Evolutionary conservation across 2,797 vertebrate genomes (phyloP).

Genomic region (Scolopax rusticola): DNA sequence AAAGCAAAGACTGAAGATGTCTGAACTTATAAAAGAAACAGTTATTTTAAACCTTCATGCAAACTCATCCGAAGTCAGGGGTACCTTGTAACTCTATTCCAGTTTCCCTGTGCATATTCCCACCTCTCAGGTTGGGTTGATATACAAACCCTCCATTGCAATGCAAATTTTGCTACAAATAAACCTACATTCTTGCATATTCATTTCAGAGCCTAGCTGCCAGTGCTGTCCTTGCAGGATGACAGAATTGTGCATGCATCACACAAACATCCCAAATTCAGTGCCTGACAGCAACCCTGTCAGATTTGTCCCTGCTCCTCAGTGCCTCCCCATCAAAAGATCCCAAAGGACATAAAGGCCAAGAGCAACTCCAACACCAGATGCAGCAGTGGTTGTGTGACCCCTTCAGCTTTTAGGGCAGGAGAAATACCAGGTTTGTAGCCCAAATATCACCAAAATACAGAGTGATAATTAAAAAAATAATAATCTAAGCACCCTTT

Average conservation of each 20-base stretch:
- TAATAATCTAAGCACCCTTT: neutral
- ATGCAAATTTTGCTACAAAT: neutral
- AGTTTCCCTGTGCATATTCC: neutral
- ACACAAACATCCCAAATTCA: neutral
- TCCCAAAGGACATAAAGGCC: neutral
- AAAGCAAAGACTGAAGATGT: neutral
- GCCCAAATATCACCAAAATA: neutral
- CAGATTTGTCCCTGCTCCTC: neutral
- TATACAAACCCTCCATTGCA: neutral
- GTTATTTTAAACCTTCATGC: neutral
- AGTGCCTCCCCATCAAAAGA: neutral
- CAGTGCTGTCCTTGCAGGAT: fast-evolving
- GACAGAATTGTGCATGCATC: fast-evolving
- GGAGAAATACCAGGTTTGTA: neutral
- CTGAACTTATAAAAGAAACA: neutral
- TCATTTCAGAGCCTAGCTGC: neutral
- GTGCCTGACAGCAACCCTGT: neutral
- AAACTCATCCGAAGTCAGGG: neutral
- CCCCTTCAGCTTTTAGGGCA: neutral
- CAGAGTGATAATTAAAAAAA: neutral
- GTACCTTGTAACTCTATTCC: neutral
- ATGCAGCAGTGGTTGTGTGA: fast-evolving
- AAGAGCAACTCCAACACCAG: neutral
- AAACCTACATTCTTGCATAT: neutral
- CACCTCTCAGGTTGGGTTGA: neutral